These are phyloP conservation scores for Oopsacas minuta DNA, from an alignment of 37 sponge, comb jelly and placozoan genomes.

Conservation along the genomic window DNA sequence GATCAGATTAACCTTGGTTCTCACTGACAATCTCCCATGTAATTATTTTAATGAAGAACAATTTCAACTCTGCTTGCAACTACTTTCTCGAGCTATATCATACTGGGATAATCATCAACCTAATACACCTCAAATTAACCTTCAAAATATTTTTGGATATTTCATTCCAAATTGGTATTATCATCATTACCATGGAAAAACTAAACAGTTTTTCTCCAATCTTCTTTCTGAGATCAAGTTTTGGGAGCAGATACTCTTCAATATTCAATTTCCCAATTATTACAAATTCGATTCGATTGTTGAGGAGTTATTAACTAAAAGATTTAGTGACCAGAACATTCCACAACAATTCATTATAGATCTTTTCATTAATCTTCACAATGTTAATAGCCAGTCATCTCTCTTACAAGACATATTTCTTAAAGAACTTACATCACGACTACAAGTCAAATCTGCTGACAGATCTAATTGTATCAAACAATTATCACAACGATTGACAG, in stretches of 20 bases:
- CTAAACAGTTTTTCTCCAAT: background rate
- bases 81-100: background rate
- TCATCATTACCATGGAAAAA: background rate
- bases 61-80: background rate
- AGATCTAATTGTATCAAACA: background rate
- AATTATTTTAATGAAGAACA: background rate
- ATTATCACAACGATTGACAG: background rate
- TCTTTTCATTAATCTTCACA: background rate
- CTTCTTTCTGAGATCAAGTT: background rate
- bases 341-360: background rate
- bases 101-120: background rate
- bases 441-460: background rate
- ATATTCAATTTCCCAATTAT: background rate
- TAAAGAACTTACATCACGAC: background rate
- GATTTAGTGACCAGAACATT: background rate
- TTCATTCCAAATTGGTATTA: background rate
- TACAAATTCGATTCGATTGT: background rate
- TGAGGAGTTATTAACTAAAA: background rate
- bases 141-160: background rate
- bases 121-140: background rate
- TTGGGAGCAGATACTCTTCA: background rate
- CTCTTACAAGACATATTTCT: background rate
- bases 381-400: background rate
- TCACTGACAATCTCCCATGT: background rate
- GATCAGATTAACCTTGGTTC: background rate